Evolutionary conservation across 1,140 invertebrate genomes (phyloP).

Genomic region (Holcopasites calliopsidis): DNA sequence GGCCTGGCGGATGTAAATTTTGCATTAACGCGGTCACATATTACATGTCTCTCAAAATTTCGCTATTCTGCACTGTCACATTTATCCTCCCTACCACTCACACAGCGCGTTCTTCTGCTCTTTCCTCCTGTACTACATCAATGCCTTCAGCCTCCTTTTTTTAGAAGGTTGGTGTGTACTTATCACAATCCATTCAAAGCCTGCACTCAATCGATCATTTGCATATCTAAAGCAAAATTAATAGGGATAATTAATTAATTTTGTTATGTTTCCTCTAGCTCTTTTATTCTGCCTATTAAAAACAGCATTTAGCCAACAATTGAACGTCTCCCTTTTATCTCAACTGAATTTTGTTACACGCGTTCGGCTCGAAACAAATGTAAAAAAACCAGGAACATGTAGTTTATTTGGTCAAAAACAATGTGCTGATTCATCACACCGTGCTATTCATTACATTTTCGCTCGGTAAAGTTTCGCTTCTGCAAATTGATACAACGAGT

Average conservation of each 20-base stretch:
- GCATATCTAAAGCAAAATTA: conserved; percentile 1
- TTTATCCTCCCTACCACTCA: not conserved
- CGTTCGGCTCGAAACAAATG: no score
- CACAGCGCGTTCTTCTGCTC: not conserved
- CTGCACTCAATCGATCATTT: conserved; percentile 3
- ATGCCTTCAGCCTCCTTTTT: not conserved
- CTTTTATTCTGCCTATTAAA: no score
- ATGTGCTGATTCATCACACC: no score
- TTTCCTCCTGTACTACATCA: not conserved
- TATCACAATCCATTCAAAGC: not conserved
- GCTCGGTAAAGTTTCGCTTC: no score
- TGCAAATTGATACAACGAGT: no score
- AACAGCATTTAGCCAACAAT: not conserved
- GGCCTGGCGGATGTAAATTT: conserved; percentile 21
- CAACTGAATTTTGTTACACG: no score
- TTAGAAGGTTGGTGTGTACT: not conserved
- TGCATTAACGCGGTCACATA: conserved; percentile 24
- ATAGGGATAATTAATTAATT: conserved; percentile 21
- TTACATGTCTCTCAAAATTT: conserved; percentile 37
- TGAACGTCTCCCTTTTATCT: not conserved
- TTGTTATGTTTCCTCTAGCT: no score
- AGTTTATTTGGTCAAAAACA: no score
- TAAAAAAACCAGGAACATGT: no score
- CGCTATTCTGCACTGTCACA: not conserved
- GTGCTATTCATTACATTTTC: no score